Base-by-base conservation (phyloP, 2,888 invertebrate genomes). In the Nineta flava region DNA sequence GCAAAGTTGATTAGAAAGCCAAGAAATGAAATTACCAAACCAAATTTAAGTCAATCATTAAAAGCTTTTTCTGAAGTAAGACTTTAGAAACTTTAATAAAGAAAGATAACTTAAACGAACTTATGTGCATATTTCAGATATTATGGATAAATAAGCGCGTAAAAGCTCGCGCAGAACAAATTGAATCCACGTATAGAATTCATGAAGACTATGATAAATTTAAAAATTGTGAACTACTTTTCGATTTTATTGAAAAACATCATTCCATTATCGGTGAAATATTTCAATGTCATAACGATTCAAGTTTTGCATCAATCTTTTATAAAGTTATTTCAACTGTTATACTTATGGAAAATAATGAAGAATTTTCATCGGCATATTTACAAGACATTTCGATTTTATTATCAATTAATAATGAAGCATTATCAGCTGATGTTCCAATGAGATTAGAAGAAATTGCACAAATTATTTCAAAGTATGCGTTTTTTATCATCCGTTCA, bases 361-460 rank as follows among this genome's bases (percentile, higher is more conserved):
- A 60, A 77, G 81, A 77, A 35, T 75, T 84, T 58, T 75, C 73
- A 1, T 62, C 69, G 1, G 79, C 81, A 13, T 76, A 82, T 54
- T 79, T 79, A 57, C 72, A 75, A 35, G 87, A 88, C 63, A 75
- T 87, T 44, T 76, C 81, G 0, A 59, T 72, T 21, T 62, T 90
- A 17, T 67, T 87, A 35, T 77, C 82, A 10, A 77, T 81, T 0
- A 82, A 82, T 56, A 65, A 66, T 1, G 75, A 81, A 53, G 81
- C 85, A 0, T 70, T 84, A 47, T 87, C 87, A 15, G 86, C 83
- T 0, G 84, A 87, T 60, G 78, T 90, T 9, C 83, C 85, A 0
- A 62, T 66, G 32, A 21, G 15, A 21, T 35, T 49, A 12, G 21
- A 49, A 45, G 21, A 45, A 44, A 49, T 49, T 45, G 34, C 49